phyloP scores from a whole-genome alignment of 2,888 invertebrate genomes.

The Trachelus iudaicus region DNA sequence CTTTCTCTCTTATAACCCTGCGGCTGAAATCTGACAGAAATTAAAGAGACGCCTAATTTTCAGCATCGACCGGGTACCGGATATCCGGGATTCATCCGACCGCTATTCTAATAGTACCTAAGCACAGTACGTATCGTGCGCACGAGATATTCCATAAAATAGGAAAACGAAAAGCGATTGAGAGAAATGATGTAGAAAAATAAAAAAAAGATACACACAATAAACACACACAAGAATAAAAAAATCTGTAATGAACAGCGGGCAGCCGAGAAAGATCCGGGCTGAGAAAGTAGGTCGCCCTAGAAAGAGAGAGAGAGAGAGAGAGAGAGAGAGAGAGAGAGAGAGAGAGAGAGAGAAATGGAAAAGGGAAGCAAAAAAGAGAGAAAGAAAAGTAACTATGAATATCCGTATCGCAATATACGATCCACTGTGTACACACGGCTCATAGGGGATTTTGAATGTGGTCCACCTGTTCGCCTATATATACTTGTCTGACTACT shows the following conservation, averaged over 20 bases:
- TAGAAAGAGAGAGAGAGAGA: neutral
- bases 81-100: neutral
- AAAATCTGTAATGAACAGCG: neutral
- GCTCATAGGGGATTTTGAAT: neutral
- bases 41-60: neutral
- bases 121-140: neutral
- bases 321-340: neutral
- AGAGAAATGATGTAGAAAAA: neutral
- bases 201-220: neutral
- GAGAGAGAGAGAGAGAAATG: neutral
- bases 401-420: neutral
- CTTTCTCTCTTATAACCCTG: conserved; percentile 11
- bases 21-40: neutral
- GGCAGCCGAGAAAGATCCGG: neutral
- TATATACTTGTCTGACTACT: neutral
- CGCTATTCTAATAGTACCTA: neutral
- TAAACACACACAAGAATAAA: neutral
- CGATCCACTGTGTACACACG: neutral
- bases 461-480: neutral
- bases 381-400: neutral
- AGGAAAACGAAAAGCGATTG: neutral
- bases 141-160: neutral
- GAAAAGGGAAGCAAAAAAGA: neutral
- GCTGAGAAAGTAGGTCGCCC: neutral
- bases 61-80: neutral